Evolutionary conservation across 2,113 vertebrate genomes (phyloP), one percentile per base, ranked within the genome.

Genomic region (Cacatua alba): DNA sequence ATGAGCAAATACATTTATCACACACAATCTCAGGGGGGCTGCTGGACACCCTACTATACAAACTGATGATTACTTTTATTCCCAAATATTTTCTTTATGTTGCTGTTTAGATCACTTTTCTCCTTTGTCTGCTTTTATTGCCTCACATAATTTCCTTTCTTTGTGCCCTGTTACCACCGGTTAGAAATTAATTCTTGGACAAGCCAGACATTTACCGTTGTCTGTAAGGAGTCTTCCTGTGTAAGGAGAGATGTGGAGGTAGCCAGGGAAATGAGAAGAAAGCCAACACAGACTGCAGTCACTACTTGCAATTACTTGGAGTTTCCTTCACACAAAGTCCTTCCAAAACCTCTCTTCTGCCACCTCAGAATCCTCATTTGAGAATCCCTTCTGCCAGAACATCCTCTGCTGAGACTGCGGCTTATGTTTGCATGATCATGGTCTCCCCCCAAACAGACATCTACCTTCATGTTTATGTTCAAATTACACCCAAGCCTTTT

Each of bases 11-110:
- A 31, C 31, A 82, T 55, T 5, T 9, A 91, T 67, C 62, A 79
- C 11, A 80, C 5, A 49, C 8, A 76, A 16, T n/a, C 77, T 76
- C 88, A 82, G 77, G 63, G 63, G 86, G 88, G 69, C 63, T 80
- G 80, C 74, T 91, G 88, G 77, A 82, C 41, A 72, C 44, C 31
- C 72, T 59, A 71, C 26, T 43, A 35, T 43, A 95, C 44, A 46
- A 84, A 46, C 7, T 3, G 1, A 86, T 68, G 46, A 79, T 65
- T 82, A 52, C 41, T 87, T 95, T 87, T 92, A 68, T 85, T 86
- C 52, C 52, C 18, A 72, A 85, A 41, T 91, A 94, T 85, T 87
- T 94, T 88, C 62, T 87, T 90, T 83, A 71, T 82, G 51, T 72
- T 79, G 44, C n/a, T 91, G 48, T 72, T 95, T 76, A 94, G 78